These are phyloP conservation scores for Neodiprion pinetum DNA, from an alignment of 1,140 invertebrate species.

Conservation along the genomic window DNA sequence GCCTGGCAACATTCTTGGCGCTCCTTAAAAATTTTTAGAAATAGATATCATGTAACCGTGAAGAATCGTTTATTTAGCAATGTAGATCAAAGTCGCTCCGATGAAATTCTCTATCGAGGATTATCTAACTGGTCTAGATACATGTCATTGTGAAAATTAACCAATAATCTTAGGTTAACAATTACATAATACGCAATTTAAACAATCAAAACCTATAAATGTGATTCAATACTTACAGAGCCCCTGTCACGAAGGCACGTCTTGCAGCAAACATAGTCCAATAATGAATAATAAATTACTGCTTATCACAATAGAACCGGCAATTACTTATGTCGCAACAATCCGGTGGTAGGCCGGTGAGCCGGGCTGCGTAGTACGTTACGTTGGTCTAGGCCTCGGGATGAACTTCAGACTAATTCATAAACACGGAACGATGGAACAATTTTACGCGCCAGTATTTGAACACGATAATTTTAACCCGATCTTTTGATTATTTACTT, in stretches of 20 bases:
- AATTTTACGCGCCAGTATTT: background rate
- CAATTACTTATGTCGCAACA: background rate
- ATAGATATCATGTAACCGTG: background rate
- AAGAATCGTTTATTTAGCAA: background rate
- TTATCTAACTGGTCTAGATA: slow-evolving; percentile 24
- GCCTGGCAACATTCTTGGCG: slow-evolving; percentile 48
- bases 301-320: background rate
- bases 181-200: slow-evolving; percentile 42
- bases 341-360: background rate
- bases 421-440: background rate
- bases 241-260: slow-evolving; percentile 32
- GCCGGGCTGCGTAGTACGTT: background rate
- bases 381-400: no score
- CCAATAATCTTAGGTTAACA: slow-evolving; percentile 37
- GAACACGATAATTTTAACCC: background rate
- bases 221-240: slow-evolving; percentile 37
- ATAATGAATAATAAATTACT: background rate
- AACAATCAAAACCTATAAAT: slow-evolving; percentile 3
- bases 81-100: slow-evolving; percentile 2
- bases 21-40: slow-evolving; percentile 22
- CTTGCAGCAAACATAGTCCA: slow-evolving; percentile 42
- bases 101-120: slow-evolving; percentile 16
- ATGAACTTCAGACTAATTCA: no score
- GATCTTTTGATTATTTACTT: no score
- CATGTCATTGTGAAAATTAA: slow-evolving; percentile 17